A percentile compares a stretch with the other conserved stretches of the same genome.
Evolutionary conservation across 1,140 invertebrate genomes (phyloP).

Genomic region (Drosophila grimshawi): DNA sequence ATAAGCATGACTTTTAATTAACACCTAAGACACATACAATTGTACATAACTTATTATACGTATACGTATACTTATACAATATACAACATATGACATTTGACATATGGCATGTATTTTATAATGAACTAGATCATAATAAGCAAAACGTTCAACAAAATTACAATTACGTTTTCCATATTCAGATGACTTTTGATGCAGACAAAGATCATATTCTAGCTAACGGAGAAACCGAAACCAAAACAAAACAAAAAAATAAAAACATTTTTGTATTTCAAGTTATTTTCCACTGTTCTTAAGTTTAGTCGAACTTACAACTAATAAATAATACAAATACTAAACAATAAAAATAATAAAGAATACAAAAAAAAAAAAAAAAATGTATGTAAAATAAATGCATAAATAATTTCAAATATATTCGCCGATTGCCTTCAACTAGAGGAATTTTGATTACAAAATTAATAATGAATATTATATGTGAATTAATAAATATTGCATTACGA

Average conservation of each 20-base stretch:
- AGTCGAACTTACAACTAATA: constrained; percentile 37
- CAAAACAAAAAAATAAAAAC: neutral
- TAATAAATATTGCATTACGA: constrained; percentile 64
- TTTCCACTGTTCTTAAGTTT: constrained; percentile 68
- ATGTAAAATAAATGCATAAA: constrained; percentile 84
- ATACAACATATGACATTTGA: constrained; percentile 31
- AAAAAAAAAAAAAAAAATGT: constrained; percentile 60
- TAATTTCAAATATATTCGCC: constrained; percentile 84
- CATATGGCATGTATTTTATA: constrained; percentile 55
- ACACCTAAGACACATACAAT: constrained; percentile 43
- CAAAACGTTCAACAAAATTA: constrained; percentile 70
- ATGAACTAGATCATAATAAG: constrained; percentile 53
- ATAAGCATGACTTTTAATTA: constrained; percentile 73
- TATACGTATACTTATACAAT: constrained; percentile 45
- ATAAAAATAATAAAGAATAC: neutral
- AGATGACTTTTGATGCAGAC: constrained; percentile 75
- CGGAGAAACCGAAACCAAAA: constrained; percentile 23
- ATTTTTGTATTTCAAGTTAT: constrained; percentile 66
- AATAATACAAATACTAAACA: constrained; percentile 11
- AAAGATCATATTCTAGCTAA: constrained; percentile 38
- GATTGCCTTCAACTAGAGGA: constrained; percentile 85
- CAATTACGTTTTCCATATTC: constrained; percentile 78
- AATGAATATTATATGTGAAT: constrained; percentile 67
- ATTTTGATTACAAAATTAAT: constrained; percentile 83
- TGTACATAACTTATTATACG: constrained; percentile 61